Evolutionary conservation across 2,888 invertebrate species (phyloP).

Genomic region (Andrena dorsata): DNA sequence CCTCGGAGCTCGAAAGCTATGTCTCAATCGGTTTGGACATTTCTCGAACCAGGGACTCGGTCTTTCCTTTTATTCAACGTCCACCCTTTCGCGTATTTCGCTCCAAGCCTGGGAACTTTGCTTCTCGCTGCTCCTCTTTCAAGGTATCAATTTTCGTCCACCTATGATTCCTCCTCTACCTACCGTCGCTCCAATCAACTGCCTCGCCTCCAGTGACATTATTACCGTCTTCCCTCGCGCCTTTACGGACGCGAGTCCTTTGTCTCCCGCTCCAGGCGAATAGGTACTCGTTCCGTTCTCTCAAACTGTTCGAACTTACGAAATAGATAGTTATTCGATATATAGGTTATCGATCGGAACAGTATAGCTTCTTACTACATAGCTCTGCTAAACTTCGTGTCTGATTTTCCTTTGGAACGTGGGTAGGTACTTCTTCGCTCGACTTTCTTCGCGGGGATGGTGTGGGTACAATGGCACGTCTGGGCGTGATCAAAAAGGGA

Average conservation of each 20-base stretch:
- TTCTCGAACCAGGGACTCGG: not conserved
- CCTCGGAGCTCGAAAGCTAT: not conserved
- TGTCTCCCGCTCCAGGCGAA: slow-evolving; percentile 11
- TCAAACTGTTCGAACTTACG: slow-evolving; percentile 29
- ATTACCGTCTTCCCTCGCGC: slow-evolving; percentile 34
- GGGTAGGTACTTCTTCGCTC: not conserved
- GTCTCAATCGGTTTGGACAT: not conserved
- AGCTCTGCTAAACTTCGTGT: slow-evolving; percentile 11
- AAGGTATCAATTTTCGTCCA: slow-evolving; percentile 1
- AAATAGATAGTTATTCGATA: slow-evolving; percentile 55
- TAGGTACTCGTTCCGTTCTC: too few species aligned
- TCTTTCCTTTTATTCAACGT: not conserved
- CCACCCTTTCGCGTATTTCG: too few species aligned
- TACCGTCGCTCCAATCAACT: slow-evolving; percentile 20
- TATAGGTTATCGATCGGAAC: slow-evolving; percentile 47
- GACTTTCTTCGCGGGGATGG: slow-evolving; percentile 4
- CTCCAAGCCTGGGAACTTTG: not conserved
- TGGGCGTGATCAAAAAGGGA: not conserved
- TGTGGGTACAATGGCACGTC: not conserved
- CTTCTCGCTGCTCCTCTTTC: not conserved
- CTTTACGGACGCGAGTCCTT: slow-evolving; percentile 34
- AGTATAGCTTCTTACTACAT: slow-evolving; percentile 20
- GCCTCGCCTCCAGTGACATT: slow-evolving; percentile 11
- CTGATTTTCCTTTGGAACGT: not conserved
- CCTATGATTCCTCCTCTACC: slow-evolving; percentile 7